These are phyloP conservation scores for Hystrix cristata DNA, from an alignment of 2,113 vertebrate genomes.

Conservation along the genomic window DNA sequence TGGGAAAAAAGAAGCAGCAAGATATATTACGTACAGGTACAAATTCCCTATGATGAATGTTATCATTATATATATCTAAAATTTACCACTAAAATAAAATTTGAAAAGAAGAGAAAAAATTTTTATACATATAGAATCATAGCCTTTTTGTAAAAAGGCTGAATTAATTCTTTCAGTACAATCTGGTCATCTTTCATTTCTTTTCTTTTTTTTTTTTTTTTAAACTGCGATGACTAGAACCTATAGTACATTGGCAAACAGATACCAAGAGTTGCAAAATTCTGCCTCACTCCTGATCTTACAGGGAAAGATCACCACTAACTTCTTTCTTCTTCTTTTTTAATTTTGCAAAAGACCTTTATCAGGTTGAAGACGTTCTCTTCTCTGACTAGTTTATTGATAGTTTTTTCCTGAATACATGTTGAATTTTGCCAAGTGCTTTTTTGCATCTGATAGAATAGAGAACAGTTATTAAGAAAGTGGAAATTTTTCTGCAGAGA, in stretches of 20 bases:
- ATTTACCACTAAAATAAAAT: no score
- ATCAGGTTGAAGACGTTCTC: not conserved
- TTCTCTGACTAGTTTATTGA: not conserved
- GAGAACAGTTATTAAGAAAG: not conserved
- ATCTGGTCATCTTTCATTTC: not conserved
- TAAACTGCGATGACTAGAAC: not conserved
- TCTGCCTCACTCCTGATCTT: not conserved
- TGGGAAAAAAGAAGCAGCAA: no score
- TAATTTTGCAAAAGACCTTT: not conserved
- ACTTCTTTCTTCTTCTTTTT: not conserved
- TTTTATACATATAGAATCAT: not conserved
- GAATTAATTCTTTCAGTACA: not conserved
- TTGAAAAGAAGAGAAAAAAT: no score
- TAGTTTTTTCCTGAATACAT: not conserved
- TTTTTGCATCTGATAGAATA: not conserved
- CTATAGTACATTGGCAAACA: not conserved
- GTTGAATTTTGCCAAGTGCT: not conserved
- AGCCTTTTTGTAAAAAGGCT: not conserved
- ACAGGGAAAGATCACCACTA: not conserved
- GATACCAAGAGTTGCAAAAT: not conserved
- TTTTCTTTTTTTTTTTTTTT: not conserved
- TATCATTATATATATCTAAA: no score
- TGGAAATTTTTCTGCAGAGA: not conserved
- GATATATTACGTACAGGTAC: no score
- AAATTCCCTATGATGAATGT: no score